Conservation (phyloP, 1,140 invertebrate genomes). For the Listronotus oregonensis region DNA sequence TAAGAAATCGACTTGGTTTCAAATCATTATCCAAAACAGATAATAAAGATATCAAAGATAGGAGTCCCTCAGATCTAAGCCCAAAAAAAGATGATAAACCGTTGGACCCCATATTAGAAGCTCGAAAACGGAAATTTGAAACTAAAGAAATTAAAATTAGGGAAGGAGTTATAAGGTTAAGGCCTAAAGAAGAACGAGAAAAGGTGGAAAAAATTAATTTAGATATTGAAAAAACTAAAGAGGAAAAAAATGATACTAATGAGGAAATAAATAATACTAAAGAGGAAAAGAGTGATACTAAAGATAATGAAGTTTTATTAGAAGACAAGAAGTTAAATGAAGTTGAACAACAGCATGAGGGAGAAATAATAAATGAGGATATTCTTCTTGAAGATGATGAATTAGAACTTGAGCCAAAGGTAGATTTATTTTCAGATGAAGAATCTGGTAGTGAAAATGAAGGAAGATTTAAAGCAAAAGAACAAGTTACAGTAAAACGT, state of each 20-base stretch:
- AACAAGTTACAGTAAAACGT: slow-evolving; percentile 30
- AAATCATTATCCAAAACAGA: slow-evolving; percentile 31
- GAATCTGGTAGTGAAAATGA: slow-evolving; percentile 52
- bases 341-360: slow-evolving; percentile 23
- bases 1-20: slow-evolving; percentile 39
- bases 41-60: slow-evolving; percentile 36
- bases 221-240: slow-evolving; percentile 18
- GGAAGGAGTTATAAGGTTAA: slow-evolving; percentile 53
- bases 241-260: slow-evolving; percentile 10
- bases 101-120: slow-evolving; percentile 51
- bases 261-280: background rate
- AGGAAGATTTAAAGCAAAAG: slow-evolving; percentile 50
- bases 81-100: slow-evolving; percentile 35
- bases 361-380: slow-evolving; percentile 41
- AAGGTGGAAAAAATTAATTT: too few relatives aligned
- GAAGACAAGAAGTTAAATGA: slow-evolving; percentile 18
- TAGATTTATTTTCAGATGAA: slow-evolving; percentile 53
- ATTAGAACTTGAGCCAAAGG: slow-evolving; percentile 42
- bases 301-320: slow-evolving; percentile 5
- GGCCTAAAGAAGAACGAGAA: slow-evolving; percentile 41
- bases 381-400: slow-evolving; percentile 40
- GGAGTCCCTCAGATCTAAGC: slow-evolving; percentile 25
- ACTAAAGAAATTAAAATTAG: slow-evolving; percentile 44
- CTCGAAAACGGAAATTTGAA: slow-evolving; percentile 52
- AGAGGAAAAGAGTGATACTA: slow-evolving; percentile 19